A percentile compares a stretch with the other conserved stretches of the same genome.
phyloP scores from a whole-genome alignment of 2,797 vertebrate species.

The Myotis planiceps region DNA sequence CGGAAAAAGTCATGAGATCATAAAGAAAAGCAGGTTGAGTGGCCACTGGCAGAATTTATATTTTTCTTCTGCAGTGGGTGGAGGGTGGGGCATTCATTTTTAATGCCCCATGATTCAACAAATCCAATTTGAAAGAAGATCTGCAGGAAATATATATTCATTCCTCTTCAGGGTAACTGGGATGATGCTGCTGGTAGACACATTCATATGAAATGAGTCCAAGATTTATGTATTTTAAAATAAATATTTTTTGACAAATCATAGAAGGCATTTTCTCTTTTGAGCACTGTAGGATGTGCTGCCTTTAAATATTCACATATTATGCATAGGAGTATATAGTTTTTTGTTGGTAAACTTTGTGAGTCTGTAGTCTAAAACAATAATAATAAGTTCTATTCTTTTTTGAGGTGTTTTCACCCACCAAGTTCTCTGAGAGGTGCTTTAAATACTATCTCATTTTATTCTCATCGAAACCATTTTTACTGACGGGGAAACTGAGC shows the following conservation, averaged over 20 bases:
- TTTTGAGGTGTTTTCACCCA: neutral
- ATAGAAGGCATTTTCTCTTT: neutral
- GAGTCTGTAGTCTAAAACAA: neutral
- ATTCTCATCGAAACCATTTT: neutral
- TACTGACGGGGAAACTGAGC: neutral
- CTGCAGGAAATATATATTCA: neutral
- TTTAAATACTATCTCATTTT: neutral
- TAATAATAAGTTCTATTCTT: neutral
- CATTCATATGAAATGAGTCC: neutral
- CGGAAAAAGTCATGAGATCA: neutral
- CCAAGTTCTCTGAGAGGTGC: neutral
- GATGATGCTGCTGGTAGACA: neutral
- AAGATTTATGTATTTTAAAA: neutral
- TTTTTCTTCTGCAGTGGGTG: neutral
- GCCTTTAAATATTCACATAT: neutral
- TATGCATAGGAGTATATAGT: neutral
- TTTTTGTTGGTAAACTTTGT: neutral
- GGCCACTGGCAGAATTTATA: neutral
- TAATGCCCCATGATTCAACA: neutral
- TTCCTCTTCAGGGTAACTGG: neutral
- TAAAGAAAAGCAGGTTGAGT: neutral
- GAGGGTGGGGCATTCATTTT: constrained; percentile 6
- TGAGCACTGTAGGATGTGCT: neutral
- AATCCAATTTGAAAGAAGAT: neutral
- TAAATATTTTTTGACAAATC: neutral